These are phyloP conservation scores for Pseudochaenichthys georgianus DNA, from an alignment of 2,797 vertebrate genomes.

Conservation along the genomic window DNA sequence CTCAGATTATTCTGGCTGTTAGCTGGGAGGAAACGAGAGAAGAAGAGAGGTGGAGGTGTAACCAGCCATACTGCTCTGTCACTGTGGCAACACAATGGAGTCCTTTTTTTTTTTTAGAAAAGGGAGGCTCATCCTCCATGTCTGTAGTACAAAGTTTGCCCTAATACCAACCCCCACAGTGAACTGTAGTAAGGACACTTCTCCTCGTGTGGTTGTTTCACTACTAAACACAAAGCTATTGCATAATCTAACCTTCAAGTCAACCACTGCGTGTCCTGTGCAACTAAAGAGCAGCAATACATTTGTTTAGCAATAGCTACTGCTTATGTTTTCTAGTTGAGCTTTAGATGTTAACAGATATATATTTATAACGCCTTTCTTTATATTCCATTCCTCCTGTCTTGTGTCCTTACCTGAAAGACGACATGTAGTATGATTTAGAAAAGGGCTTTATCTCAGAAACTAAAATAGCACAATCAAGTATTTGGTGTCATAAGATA, in stretches of 20 bases:
- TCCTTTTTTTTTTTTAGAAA: conserved; percentile 49
- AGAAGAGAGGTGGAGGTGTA: conserved; percentile 65
- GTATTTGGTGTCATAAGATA: no score
- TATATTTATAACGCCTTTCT: neutral
- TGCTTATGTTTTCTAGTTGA: neutral
- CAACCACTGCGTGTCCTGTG: neutral
- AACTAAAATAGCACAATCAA: no score
- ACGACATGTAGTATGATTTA: no score
- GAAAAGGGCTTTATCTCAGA: no score
- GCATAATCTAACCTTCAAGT: neutral
- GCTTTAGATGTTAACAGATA: neutral
- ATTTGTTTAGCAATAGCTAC: neutral
- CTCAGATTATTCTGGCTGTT: conserved; percentile 33
- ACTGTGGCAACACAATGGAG: conserved; percentile 75
- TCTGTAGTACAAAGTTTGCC: conserved; percentile 34
- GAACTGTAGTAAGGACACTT: conserved; percentile 19
- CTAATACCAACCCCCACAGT: conserved; percentile 39
- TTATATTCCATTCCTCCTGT: no score
- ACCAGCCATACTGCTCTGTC: conserved; percentile 85
- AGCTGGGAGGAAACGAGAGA: conserved; percentile 32
- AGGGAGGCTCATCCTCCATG: conserved; percentile 55
- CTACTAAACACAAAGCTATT: conserved; percentile 4
- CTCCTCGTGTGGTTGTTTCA: conserved; percentile 6
- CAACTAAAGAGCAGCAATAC: neutral
- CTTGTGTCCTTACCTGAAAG: no score